Percentiles rank a stretch among this genome's conserved stretches.
phyloP scores from a whole-genome alignment of 2,797 vertebrate genomes.

The Pipistrellus kuhlii region DNA sequence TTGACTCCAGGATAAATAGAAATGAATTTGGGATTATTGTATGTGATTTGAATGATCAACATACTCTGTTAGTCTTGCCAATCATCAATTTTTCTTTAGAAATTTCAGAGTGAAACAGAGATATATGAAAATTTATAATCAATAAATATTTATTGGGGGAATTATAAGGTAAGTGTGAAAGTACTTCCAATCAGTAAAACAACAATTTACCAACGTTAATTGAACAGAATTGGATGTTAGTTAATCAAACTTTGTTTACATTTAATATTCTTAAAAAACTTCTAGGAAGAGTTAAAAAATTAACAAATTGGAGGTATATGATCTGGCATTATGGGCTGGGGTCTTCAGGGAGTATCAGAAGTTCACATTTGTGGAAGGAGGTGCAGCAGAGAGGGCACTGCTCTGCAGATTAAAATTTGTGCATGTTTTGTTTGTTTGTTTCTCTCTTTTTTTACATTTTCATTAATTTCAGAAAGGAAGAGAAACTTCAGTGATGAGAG shows the following conservation, averaged over 20 bases:
- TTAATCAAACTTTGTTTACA: background rate
- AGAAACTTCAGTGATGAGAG: too few species aligned
- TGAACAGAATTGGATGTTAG: background rate
- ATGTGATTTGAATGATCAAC: background rate
- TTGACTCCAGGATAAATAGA: background rate
- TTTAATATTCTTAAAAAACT: background rate
- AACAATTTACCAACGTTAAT: background rate
- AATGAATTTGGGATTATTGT: background rate
- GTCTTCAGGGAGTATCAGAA: background rate
- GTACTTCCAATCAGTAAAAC: background rate
- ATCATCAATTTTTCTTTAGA: background rate
- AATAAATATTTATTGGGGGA: background rate
- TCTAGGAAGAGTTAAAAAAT: background rate
- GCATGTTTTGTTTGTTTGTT: background rate
- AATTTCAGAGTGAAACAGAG: background rate
- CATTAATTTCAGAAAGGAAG: too few species aligned
- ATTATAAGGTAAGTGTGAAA: background rate
- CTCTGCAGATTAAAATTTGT: background rate
- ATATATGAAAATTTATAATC: background rate
- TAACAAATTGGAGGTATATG: background rate
- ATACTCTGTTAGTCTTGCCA: background rate
- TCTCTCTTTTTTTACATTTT: background rate
- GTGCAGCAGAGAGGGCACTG: background rate
- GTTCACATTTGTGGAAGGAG: background rate
- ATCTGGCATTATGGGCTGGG: too few species aligned